Evolutionary conservation across 2,888 invertebrate species (phyloP).

Genomic region (Ormyrus thymus): DNA sequence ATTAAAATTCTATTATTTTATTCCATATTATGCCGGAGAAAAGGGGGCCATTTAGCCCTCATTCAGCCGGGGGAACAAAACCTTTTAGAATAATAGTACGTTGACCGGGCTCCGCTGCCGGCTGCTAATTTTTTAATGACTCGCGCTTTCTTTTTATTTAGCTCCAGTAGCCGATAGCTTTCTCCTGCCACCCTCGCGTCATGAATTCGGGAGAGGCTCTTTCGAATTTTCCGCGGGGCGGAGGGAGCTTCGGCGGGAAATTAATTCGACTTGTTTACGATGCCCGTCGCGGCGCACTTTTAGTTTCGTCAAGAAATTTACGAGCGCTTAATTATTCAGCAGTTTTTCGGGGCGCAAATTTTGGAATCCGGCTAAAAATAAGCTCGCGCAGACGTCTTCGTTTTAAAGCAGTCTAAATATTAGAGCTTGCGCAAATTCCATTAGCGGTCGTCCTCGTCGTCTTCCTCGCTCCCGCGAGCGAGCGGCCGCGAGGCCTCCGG

Average conservation of each 20-base stretch:
- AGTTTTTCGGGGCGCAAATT: slow-evolving; percentile 24
- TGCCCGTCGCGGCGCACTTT: not conserved
- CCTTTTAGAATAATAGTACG: slow-evolving; percentile 37
- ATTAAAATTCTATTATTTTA: slow-evolving; percentile 54
- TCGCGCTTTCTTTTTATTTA: not conserved
- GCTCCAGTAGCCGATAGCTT: not conserved
- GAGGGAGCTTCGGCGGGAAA: slow-evolving; percentile 13
- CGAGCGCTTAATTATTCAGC: slow-evolving; percentile 36
- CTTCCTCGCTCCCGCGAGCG: not conserved
- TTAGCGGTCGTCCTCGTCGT: not conserved
- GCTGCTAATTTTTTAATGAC: slow-evolving; percentile 12
- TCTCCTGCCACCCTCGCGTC: not conserved
- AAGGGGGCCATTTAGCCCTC: slow-evolving; percentile 34
- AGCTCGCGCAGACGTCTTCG: not conserved
- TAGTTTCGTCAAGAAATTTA: slow-evolving; percentile 39
- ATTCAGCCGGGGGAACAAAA: slow-evolving; percentile 42
- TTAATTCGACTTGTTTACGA: slow-evolving; percentile 42
- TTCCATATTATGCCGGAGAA: slow-evolving; percentile 37
- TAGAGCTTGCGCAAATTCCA: slow-evolving; percentile 18
- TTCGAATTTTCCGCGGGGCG: not conserved
- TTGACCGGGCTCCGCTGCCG: slow-evolving; percentile 17
- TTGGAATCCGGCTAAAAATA: slow-evolving; percentile 31
- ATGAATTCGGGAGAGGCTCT: not conserved
- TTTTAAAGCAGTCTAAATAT: slow-evolving; percentile 27
- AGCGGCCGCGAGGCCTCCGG: not conserved